Evolutionary conservation across 2,888 invertebrate species (phyloP).

Genomic region (Athripsodes cinereus): DNA sequence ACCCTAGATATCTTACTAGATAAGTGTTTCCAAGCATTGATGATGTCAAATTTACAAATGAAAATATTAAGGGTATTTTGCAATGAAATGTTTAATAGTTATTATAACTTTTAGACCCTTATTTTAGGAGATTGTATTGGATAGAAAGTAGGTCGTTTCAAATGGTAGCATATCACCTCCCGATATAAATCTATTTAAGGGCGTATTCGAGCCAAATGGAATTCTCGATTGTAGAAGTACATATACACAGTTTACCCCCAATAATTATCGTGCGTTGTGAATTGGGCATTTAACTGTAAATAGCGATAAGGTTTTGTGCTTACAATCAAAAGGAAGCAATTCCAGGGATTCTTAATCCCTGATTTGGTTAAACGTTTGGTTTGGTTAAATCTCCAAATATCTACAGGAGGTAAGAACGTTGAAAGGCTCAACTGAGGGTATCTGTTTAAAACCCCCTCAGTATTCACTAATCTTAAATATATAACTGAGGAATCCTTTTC

Average conservation of each 20-base stretch:
- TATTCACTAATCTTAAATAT: neutral
- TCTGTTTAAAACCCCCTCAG: neutral
- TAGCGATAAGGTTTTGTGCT: neutral
- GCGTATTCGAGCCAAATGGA: neutral
- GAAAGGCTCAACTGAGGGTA: neutral
- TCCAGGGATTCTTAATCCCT: neutral
- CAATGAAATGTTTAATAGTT: no score
- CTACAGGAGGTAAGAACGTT: neutral
- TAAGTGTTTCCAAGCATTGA: no score
- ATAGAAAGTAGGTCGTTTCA: no score
- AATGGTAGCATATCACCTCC: neutral
- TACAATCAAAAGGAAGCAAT: neutral
- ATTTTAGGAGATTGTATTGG: no score
- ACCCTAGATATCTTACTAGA: no score
- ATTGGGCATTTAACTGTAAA: conserved; percentile 1
- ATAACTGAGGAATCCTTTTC: no score
- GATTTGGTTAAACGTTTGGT: conserved; percentile 4
- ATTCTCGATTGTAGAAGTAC: neutral
- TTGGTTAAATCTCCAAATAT: neutral
- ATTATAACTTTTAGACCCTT: no score
- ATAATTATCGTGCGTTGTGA: neutral
- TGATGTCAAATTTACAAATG: no score
- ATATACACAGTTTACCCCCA: neutral
- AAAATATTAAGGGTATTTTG: no score
- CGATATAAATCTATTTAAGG: neutral